Evolutionary conservation across 2,888 invertebrate species (phyloP), one percentile per base, ranked within the genome.

Genomic region (Mythimna lalbum): DNA sequence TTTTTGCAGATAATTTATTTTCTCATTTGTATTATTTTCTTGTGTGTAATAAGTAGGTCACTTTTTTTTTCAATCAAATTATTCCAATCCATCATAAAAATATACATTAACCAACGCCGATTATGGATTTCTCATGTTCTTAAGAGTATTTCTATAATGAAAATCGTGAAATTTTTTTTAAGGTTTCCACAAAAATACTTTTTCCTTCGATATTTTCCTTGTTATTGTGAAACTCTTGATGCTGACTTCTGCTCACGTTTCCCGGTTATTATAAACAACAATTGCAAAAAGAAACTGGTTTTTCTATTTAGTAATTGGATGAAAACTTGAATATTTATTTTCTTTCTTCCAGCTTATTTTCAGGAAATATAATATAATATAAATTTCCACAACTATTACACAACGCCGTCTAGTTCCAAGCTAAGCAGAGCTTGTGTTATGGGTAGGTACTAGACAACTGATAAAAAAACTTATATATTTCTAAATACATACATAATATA

Each of bases 81-180:
- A 10, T 7, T 4, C 19, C 10, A 19, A 52, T 12, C 10, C 23
- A 55, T 33, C 49, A 12, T 14, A 31, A 43, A 39, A 53, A 36
- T 12, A 2, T 33, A 21, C 17, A 43, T 50, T 61, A 55, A 55
- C 31, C 59, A 33, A 55, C 14, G 56, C 50, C 60, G 43, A 63
- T 64, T 61, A 63, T 73, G 55, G 60, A 72, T 60, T 75, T 60
- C 12, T 60, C 65, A 43, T 66, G 62, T 65, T 80, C 53, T 19
- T 43, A 10, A n/a, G 27, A 21, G 33, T 62, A 53, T 62, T 65
- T 53, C 36, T 59, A 53, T 50, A 56, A 53, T 66, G 14, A 59
- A 63, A 65, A 53, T 31, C 21, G 52, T 43, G 60, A 60, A 49
- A n/a, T 33, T 47, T 73, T 53, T 62, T 53, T 79, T 23, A 33